Conservation (phyloP, 1,140 invertebrate species). For the Linepithema humile region DNA sequence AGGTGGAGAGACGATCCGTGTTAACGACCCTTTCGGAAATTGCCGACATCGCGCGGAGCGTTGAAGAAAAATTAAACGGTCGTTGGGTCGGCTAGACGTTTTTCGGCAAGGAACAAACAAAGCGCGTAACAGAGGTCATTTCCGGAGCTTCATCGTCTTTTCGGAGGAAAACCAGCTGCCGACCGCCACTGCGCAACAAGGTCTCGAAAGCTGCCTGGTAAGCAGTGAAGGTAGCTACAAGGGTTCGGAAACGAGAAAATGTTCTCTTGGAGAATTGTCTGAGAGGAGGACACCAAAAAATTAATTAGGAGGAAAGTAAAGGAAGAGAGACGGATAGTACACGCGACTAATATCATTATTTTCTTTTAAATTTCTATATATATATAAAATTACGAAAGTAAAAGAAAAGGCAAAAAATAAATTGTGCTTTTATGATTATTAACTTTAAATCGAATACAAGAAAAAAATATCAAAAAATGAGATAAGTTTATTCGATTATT, state of each 20-base stretch:
- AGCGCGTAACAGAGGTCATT: conserved; percentile 13
- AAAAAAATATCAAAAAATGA: not conserved
- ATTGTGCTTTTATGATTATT: not conserved
- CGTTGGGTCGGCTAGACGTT: not conserved
- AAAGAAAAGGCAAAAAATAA: not conserved
- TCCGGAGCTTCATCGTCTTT: not conserved
- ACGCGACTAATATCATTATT: not conserved
- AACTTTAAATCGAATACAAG: not conserved
- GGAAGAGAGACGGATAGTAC: not conserved
- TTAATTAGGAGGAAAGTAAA: conserved; percentile 14
- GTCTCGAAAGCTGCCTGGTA: conserved; percentile 7
- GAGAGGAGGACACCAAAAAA: not conserved
- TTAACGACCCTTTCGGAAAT: conserved; percentile 40
- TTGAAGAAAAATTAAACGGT: conserved; percentile 33
- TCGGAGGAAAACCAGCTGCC: not conserved
- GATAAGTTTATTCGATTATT: not conserved
- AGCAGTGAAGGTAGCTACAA: conserved; percentile 17
- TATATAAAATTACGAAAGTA: not conserved
- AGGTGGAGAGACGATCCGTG: conserved; percentile 29
- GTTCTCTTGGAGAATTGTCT: not conserved
- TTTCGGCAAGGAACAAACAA: conserved; percentile 26
- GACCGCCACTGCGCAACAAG: conserved; percentile 20
- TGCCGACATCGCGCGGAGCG: conserved; percentile 21
- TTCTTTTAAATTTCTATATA: not conserved
- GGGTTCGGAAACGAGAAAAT: conserved; percentile 10